Conservation (phyloP, 2,797 vertebrate genomes). For the Pampus argenteus region DNA sequence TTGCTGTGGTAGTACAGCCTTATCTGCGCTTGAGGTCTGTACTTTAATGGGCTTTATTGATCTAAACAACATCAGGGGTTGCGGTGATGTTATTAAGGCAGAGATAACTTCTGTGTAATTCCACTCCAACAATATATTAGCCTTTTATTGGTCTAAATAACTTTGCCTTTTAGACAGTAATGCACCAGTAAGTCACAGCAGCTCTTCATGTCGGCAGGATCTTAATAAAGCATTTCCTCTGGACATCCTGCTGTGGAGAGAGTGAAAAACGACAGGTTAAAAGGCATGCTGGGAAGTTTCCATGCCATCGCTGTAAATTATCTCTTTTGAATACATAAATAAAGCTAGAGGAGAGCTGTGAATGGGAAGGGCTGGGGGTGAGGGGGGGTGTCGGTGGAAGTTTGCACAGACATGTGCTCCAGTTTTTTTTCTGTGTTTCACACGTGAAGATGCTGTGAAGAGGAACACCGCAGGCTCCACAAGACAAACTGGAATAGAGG, state of each 20-base stretch:
- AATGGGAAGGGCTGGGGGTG: conserved; percentile 39
- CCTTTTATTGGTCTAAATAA: conserved; percentile 90
- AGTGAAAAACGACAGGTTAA: conserved; percentile 82
- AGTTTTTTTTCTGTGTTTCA: conserved; percentile 35
- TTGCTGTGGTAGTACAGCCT: conserved; percentile 70
- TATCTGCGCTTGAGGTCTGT: conserved; percentile 84
- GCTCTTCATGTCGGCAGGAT: conserved; percentile 84
- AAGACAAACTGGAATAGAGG: conserved; percentile 2
- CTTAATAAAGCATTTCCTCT: conserved; percentile 89
- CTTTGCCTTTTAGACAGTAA: conserved; percentile 89
- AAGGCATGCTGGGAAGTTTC: conserved; percentile 85
- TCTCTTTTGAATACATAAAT: conserved; percentile 81
- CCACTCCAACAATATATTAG: conserved; percentile 88
- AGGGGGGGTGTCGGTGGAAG: conserved; percentile 8
- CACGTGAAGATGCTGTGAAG: conserved; percentile 43
- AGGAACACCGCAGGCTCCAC: conserved; percentile 23
- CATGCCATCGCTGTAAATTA: conserved; percentile 77
- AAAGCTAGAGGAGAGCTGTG: conserved; percentile 60
- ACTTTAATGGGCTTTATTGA: conserved; percentile 89
- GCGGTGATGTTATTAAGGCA: conserved; percentile 86
- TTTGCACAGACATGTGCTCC: conserved; percentile 43
- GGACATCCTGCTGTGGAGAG: conserved; percentile 80
- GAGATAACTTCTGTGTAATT: conserved; percentile 88
- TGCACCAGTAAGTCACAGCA: conserved; percentile 85
- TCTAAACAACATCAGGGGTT: conserved; percentile 88